Percentiles rank a stretch among this genome's conserved stretches.
phyloP scores from a whole-genome alignment of 2,888 invertebrate species.

The Galerucella calmariensis region DNA sequence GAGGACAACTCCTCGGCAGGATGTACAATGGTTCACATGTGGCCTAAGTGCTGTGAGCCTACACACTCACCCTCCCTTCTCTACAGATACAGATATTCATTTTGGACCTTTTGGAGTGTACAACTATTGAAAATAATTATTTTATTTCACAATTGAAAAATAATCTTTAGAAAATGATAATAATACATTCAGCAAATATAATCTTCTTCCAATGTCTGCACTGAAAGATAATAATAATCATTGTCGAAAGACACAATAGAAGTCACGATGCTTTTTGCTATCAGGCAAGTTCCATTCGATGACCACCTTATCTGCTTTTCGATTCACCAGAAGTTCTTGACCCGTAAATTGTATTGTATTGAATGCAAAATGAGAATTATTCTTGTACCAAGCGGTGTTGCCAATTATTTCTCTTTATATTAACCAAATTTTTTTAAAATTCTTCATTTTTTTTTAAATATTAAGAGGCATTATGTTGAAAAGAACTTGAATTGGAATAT shows the following conservation, averaged over 20 bases:
- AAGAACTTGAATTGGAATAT: too few relatives aligned
- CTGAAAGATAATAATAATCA: not conserved
- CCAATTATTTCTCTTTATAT: not conserved
- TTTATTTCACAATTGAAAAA: not conserved
- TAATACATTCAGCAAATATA: not conserved
- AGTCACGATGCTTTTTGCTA: conserved; percentile 8
- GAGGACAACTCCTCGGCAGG: too few relatives aligned
- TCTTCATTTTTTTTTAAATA: not conserved
- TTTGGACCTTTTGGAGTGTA: too few relatives aligned
- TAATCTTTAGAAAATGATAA: not conserved
- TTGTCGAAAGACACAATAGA: conserved; percentile 1
- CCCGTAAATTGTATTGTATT: conserved; percentile 1
- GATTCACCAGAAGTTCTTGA: conserved; percentile 6
- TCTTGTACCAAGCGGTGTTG: not conserved
- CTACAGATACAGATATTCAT: too few relatives aligned
- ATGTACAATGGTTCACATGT: too few relatives aligned
- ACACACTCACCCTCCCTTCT: too few relatives aligned
- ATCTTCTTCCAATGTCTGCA: not conserved
- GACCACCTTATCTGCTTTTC: conserved; percentile 11
- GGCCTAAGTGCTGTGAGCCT: too few relatives aligned
- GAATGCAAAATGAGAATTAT: not conserved
- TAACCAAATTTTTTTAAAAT: too few relatives aligned
- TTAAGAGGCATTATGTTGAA: too few relatives aligned
- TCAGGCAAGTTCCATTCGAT: conserved; percentile 7
- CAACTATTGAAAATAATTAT: not conserved